Evolutionary conservation across 2,888 invertebrate species (phyloP), one percentile per base, ranked within the genome.

Genomic region (Eurytoma californica): DNA sequence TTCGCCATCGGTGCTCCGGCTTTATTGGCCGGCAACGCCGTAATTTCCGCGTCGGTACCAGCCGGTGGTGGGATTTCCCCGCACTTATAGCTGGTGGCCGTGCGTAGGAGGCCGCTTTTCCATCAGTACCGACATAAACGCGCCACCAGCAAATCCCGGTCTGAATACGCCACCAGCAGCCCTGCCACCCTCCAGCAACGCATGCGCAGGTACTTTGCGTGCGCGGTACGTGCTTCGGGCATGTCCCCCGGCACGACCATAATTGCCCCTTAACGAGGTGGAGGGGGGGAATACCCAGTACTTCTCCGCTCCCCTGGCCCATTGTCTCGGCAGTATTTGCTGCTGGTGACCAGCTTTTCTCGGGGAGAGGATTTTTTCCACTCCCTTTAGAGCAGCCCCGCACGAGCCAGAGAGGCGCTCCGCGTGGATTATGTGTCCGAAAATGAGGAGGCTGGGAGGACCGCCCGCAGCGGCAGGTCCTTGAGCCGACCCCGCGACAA

Each of bases 401-500:
- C 9, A 13, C n/a, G 69, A 39, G 39, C 69, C 69, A 16, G 30
- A 14, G 53, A 24, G 72, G 72, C 72, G 65, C 63, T 73, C 60
- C 12, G 18, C 55, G 0, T 28, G 65, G 72, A 73, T 72, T 72
- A 63, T 39, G 39, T 0, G 30, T 47, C 14, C 63, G 16, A 39
- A 53, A 63, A 16, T 30, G 12, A 1, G 73, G 51, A 58, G 66
- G 0, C 7, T 5, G 18, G 7, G 57, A 30, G 13, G 67, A 28
- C 60, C 75, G 12, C 75, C 60, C 68, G 68, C 68, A 61, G 68
- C 18, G 75, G 39, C 75, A 74, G 74, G 67, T 74, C 74, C 74
- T 74, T 51, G 60, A 63, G 53, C 69, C 18, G 30, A 12, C 53
- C 28, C 12, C 13, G 58, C 67, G 74, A 74, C 74, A 74, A 74